Conservation (phyloP, 53 echinoderm and acorn worm genomes). For the Holothuria scabra region DNA sequence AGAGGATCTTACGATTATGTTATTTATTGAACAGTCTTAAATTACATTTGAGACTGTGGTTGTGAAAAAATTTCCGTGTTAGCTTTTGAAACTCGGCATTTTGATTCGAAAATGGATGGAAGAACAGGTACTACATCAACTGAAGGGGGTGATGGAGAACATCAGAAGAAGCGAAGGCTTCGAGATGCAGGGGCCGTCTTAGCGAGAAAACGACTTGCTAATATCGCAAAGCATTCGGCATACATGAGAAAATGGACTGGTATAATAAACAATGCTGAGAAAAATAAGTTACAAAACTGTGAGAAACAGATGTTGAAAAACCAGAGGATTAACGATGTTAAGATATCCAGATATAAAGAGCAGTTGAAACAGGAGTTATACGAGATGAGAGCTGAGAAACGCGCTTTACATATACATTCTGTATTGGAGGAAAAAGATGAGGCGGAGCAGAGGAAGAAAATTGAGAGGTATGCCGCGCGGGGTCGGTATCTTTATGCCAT, state of each 20-base stretch:
- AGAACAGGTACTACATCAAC: constrained; percentile 8
- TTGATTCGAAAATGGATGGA: constrained; percentile 2
- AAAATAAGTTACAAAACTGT: constrained; percentile 60
- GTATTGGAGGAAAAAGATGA: constrained; percentile 57
- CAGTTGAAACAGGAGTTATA: constrained; percentile 76
- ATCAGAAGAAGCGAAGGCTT: constrained; percentile 23
- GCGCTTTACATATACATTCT: constrained; percentile 72
- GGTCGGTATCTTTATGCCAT: constrained; percentile 82
- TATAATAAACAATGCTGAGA: constrained; percentile 78
- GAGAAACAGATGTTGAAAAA: constrained; percentile 71
- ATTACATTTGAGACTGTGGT: too few species aligned
- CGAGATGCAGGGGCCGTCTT: constrained; percentile 70
- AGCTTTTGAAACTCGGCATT: neutral
- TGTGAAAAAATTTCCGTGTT: neutral
- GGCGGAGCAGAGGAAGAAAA: constrained; percentile 42
- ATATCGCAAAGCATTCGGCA: constrained; percentile 69
- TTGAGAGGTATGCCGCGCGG: constrained; percentile 65
- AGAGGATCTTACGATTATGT: too few species aligned
- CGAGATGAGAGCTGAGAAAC: constrained; percentile 76
- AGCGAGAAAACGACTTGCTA: constrained; percentile 66
- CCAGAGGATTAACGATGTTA: constrained; percentile 51
- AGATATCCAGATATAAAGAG: constrained; percentile 63
- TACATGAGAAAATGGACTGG: constrained; percentile 78
- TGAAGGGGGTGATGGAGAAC: constrained; percentile 8
- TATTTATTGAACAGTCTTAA: too few species aligned